Base-by-base conservation (phyloP, 1,140 invertebrate species). In the Orchestia grillus region DNA sequence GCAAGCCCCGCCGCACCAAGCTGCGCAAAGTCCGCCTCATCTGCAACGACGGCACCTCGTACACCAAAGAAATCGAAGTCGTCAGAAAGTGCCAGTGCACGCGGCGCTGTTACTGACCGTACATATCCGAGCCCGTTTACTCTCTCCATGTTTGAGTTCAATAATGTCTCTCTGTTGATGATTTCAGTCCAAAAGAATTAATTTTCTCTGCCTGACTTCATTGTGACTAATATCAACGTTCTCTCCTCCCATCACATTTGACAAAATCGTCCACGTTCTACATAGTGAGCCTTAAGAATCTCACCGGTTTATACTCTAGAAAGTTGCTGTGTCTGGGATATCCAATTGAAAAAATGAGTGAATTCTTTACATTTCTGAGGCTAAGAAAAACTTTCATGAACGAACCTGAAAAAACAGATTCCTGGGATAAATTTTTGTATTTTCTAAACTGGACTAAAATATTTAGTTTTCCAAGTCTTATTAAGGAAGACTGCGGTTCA, bases 41-140 rank as follows among this genome's bases (percentile, higher is more conserved):
- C 97, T 99, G 99, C 98, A 98, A 98, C 97, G 98, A 99, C 97
- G 99, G 99, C 95, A 98, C 98, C 96, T 98, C 98, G 95, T 99
- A 99, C 98, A 99, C 99, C 97, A 99, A 99, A 98, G 98, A 99
- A 97, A 98, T 99, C 97, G 99, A 99, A 97, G 98, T 99, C 97
- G 99, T 99, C 97, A 98, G 99, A 97, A 99, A 99, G 97, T 99
- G 98, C 97, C 97, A 97, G 96, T 98, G 98, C 97, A 96, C 96
- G 88, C 96, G 96, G 95, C 90, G 96, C 62, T 97, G 96, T 95
- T 96, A 97, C 96, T 97, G 96, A 96, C 92, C 92, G 43, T 94
- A 45, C 92, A 94, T 44, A 40, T 94, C 92, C 92, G 41, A 94
- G 92, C 92, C 92, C 44, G 92, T 94, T 44, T 94, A 94, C 36